Conservation (phyloP, 2,113 vertebrate species). For the Peromyscus leucopus region DNA sequence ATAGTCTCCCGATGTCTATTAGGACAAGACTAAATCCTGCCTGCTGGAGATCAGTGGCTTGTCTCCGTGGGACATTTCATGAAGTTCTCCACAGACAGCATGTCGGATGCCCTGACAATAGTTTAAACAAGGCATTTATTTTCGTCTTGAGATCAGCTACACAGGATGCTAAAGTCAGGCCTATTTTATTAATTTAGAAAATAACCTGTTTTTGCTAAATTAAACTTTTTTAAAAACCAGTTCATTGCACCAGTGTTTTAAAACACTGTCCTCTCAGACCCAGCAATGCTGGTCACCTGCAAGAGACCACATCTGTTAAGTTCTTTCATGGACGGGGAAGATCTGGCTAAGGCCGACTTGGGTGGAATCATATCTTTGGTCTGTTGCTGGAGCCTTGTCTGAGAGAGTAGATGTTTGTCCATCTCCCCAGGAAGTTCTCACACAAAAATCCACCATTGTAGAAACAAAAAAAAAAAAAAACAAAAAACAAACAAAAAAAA, state of each 20-base stretch:
- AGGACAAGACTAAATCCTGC: not conserved
- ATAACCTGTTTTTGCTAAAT: not conserved
- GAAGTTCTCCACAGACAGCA: not conserved
- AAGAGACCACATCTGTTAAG: not conserved
- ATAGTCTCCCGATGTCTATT: not conserved
- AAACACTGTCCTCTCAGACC: not conserved
- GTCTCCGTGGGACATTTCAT: not conserved
- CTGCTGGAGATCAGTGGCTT: not conserved
- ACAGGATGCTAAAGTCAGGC: constrained; percentile 9
- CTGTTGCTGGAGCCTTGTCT: not conserved
- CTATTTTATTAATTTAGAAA: constrained; percentile 58
- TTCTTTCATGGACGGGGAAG: not conserved
- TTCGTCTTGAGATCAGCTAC: not conserved
- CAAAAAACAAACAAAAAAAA: not conserved
- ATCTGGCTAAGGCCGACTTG: not conserved
- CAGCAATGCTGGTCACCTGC: not conserved
- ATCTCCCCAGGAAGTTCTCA: not conserved
- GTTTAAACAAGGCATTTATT: not conserved
- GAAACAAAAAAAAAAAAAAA: not conserved
- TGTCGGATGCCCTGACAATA: not conserved
- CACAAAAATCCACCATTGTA: not conserved
- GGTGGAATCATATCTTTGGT: not conserved
- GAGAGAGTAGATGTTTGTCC: not conserved
- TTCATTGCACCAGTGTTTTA: not conserved
- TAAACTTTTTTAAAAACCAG: not conserved